Evolutionary conservation across 2,888 invertebrate genomes (phyloP).

Genomic region (Pemphredon lugubris): DNA sequence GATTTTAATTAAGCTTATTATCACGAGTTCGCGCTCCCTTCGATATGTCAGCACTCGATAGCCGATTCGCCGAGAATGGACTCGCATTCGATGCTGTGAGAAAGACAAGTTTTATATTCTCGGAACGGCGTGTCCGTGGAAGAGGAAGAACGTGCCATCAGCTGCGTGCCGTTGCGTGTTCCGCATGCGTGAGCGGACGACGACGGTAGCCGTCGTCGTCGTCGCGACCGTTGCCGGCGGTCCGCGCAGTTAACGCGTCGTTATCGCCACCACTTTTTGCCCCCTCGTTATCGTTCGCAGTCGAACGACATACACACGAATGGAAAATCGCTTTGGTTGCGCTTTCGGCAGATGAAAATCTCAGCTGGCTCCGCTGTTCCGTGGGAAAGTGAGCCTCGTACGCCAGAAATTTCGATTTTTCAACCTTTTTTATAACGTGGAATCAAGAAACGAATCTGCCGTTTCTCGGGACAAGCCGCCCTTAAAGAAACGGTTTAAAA

Average conservation of each 20-base stretch:
- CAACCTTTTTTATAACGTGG: too few species aligned
- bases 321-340: slow-evolving; percentile 26
- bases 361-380: neutral
- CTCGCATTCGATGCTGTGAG: too few species aligned
- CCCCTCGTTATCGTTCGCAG: slow-evolving; percentile 34
- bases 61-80: neutral
- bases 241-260: slow-evolving; percentile 65
- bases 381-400: neutral
- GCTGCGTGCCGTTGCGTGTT: slow-evolving; percentile 54
- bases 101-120: slow-evolving; percentile 57
- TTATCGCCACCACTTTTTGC: slow-evolving; percentile 55
- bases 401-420: neutral
- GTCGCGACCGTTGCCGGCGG: slow-evolving; percentile 43
- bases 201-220: slow-evolving; percentile 39
- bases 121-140: slow-evolving; percentile 42
- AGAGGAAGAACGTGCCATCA: slow-evolving; percentile 61
- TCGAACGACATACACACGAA: neutral
- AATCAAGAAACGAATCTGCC: too few species aligned
- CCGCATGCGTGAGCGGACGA: slow-evolving; percentile 61
- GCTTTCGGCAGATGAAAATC: slow-evolving; percentile 1
- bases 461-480: too few species aligned
- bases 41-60: neutral
- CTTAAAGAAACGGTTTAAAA: too few species aligned
- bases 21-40: too few species aligned
- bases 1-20: too few species aligned